Base-by-base conservation (phyloP, 2,888 invertebrate species). In the Tanypteryx hageni region DNA sequence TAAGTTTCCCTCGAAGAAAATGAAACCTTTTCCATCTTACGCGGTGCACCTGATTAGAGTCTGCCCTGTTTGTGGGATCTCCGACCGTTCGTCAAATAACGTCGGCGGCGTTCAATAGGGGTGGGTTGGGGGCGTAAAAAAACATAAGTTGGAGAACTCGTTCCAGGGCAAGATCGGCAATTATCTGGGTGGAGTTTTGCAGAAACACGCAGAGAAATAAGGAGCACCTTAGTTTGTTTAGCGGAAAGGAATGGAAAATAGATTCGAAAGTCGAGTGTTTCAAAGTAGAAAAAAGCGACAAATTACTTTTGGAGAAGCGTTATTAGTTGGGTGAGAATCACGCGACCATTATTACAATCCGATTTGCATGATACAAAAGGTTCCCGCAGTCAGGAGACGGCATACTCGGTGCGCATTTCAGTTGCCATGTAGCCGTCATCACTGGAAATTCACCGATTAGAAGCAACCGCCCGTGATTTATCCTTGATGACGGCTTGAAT, bases 261-360 rank as follows among this genome's bases (percentile, higher is more conserved):
- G 76, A 76, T 76, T 76, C 22, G 27, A 76, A 76, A 76, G 22
- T n/a, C 13, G 76, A 27, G 76, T 22, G 76, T 5, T 22, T 27
- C 22, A 3, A 18, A 61, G 61, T 13, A 61, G 76, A 44, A 44
- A 3, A 44, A 10, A 22, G 76, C n/a, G 76, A 76, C 76, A 76
- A 76, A 76, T 76, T 76, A 22, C 76, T 27, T 76, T 27, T 76
- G n/a, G 22, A 76, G 76, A 76, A 27, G 76, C 10, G 13, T 22
- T 76, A 76, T 76, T 76, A 76, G 76, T 76, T 76, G 76, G 76
- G 76, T 10, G 76, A 76, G 76, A 76, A 76, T 76, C 22, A 22
- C 76, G 27, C 22, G 13, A 76, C 44, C 44, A 44, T 44, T 44
- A 44, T 44, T 44, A 44, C 44, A n/a, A n/a, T n/a, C n/a, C n/a